Evolutionary conservation across 2,113 vertebrate species (phyloP).

Genomic region (Oceanodroma tethys): DNA sequence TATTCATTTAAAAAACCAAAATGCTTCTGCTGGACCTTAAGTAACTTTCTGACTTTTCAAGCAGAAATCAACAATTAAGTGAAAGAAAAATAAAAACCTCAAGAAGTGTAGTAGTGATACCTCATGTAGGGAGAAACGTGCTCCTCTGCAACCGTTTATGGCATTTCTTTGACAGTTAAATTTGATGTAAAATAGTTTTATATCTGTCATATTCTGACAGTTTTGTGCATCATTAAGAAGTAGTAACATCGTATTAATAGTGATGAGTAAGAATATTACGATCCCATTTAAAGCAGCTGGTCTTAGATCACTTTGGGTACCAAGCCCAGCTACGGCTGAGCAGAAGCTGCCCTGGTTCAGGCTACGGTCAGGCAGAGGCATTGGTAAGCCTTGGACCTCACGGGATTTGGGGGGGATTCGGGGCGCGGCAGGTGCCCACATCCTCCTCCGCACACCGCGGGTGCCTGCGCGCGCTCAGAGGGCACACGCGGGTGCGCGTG

Average conservation of each 20-base stretch:
- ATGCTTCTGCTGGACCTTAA: constrained; percentile 18
- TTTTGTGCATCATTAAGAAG: constrained; percentile 27
- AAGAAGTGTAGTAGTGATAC: not conserved
- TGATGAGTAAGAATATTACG: not conserved
- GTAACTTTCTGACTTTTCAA: constrained; percentile 8
- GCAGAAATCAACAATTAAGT: not conserved
- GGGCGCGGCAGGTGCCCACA: not conserved
- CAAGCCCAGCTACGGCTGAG: not conserved
- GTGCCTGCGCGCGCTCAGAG: not conserved
- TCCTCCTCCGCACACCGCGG: not conserved
- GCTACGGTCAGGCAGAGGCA: fast-evolving
- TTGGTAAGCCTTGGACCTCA: fast-evolving
- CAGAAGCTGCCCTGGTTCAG: not conserved
- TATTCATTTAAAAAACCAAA: not conserved
- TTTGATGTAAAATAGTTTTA: not conserved
- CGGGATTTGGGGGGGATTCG: fast-evolving
- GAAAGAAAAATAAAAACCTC: not conserved
- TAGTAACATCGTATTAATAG: not conserved
- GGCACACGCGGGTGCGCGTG: not conserved
- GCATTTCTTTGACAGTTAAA: not conserved
- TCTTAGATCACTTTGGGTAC: not conserved
- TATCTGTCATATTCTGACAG: not conserved
- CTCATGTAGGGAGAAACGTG: not conserved
- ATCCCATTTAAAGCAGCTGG: not conserved
- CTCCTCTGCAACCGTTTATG: not conserved